Evolutionary conservation across 2,113 vertebrate species (phyloP).

Genomic region (Tylochromis polylepis): DNA sequence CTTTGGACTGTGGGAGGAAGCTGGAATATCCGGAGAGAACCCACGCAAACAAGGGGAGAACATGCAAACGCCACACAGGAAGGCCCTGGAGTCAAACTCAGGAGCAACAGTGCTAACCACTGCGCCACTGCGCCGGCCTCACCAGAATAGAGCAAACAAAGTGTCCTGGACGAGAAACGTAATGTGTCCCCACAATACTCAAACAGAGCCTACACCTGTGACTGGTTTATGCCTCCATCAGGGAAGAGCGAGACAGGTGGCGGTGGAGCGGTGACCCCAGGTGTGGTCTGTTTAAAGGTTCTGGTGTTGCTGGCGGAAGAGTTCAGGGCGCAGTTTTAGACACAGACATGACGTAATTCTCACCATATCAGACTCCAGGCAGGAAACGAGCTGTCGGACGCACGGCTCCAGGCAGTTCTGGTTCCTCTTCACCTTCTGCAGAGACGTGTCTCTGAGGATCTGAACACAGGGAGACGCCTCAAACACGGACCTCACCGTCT

Average conservation of each 20-base stretch:
- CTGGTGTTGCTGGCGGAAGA: not conserved
- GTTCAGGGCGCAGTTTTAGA: not conserved
- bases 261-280: not conserved
- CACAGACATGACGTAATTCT: not conserved
- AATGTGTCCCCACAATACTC: not conserved
- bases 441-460: conserved; percentile 93
- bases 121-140: fast-evolving
- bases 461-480: conserved; percentile 44
- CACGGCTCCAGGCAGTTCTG: conserved; percentile 98
- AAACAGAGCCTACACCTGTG: not conserved
- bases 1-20: not conserved
- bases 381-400: conserved; percentile 94
- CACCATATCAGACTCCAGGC: conserved; percentile 93
- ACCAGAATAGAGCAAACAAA: not conserved
- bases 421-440: conserved; percentile 98
- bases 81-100: not conserved
- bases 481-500: fast-evolving
- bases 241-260: not conserved
- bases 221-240: not conserved
- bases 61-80: not conserved
- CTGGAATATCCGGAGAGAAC: fast-evolving
- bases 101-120: not conserved
- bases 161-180: not conserved
- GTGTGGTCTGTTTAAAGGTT: not conserved
- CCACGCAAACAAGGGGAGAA: fast-evolving